phyloP scores from a whole-genome alignment of 2,888 invertebrate genomes.

The Allophyes oxyacanthae region DNA sequence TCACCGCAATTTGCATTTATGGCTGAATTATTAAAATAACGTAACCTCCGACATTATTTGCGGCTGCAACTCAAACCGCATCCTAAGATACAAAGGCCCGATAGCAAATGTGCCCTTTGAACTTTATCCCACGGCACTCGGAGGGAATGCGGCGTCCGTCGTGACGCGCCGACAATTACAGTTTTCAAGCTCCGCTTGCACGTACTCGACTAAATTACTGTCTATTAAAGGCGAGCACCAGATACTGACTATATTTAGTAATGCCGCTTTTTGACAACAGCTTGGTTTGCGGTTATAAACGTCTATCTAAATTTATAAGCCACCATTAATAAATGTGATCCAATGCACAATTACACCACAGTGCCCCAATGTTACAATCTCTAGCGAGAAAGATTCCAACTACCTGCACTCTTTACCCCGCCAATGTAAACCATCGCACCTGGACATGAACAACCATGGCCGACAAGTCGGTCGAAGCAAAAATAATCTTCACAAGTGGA shows the following conservation, averaged over 20 bases:
- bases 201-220: constrained; percentile 70
- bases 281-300: constrained; percentile 44
- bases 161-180: constrained; percentile 78
- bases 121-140: constrained; percentile 72
- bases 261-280: constrained; percentile 41
- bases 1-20: constrained; percentile 59
- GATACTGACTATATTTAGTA: constrained; percentile 60
- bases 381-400: too few species aligned
- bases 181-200: constrained; percentile 68
- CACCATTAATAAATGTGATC: constrained; percentile 45
- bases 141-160: constrained; percentile 67
- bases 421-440: too few species aligned
- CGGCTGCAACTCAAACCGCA: constrained; percentile 61
- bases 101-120: constrained; percentile 75
- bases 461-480: too few species aligned
- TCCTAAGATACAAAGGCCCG: constrained; percentile 68
- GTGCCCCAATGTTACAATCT: too few species aligned
- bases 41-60: constrained; percentile 62
- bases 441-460: too few species aligned
- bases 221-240: constrained; percentile 59
- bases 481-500: too few species aligned
- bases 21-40: constrained; percentile 62
- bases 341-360: too few species aligned
- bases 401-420: too few species aligned
- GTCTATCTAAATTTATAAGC: constrained; percentile 43